Evolutionary conservation across 2,888 invertebrate genomes (phyloP), one percentile per base, ranked within the genome.

Genomic region (Amblyteles armatorius): DNA sequence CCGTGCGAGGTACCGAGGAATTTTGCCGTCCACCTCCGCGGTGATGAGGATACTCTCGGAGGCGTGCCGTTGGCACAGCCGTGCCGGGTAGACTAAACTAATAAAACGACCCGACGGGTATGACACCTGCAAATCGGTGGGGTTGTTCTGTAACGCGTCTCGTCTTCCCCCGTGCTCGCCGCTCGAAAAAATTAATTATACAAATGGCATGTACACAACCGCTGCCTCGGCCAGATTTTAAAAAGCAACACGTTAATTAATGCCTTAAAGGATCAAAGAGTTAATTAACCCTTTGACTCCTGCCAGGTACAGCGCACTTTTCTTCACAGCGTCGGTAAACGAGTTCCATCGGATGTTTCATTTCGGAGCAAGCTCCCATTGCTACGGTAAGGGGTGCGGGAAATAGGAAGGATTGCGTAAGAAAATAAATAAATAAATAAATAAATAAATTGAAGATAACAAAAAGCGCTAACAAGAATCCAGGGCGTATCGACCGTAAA

Each of bases 51-150:
- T 86, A 86, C 76, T 83, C 78, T 83, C 74, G 67, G 55, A 36
- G 77, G 82, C 86, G 79, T 86, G 82, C 74, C 79, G 50, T 60
- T 79, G 76, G 79, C 84, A 82, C 83, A 83, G 69, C 52, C 63
- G 73, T 76, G 76, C 83, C 83, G 63, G 85, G 79, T 80, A 73
- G 85, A 85, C 76, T 82, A 82, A 82, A 85, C 82, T 85, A 85
- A 82, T 82, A 85, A 85, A 82, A 76, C 76, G 73, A 63, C 19
- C 52, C 52, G 19, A n/a, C 57, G n/a, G 68, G 77, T 60, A 80
- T 80, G 85, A 85, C 85, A 85, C 85, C 85, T 74, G 65, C 67
- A 67, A 57, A 68, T 74, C 71, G 33, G 50, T 71, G 80, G 16
- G 81, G 63, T 60, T 52, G 67, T n/a, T 55, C 33, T 65, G 71